Conservation (phyloP, 2,888 invertebrate species). For the Oeneis ivallda region DNA sequence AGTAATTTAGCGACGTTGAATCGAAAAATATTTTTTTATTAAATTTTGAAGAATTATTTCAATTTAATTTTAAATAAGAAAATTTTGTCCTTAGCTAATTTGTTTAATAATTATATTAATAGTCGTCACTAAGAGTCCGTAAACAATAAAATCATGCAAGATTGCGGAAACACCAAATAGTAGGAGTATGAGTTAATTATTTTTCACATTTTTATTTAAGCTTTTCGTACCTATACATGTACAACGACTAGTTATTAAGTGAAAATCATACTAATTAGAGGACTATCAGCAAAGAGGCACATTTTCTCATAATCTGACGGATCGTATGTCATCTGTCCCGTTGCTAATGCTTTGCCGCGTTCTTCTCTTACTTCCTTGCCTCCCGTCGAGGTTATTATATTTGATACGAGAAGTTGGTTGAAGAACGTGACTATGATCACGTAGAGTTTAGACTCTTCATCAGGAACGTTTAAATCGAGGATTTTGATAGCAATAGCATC, state of each 20-base stretch:
- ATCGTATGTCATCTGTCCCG: constrained; percentile 60
- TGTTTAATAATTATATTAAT: too few relatives aligned
- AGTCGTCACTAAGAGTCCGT: too few relatives aligned
- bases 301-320: constrained; percentile 72
- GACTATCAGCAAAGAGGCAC: constrained; percentile 62
- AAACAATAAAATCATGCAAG: too few relatives aligned
- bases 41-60: too few relatives aligned
- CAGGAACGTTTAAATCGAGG: constrained; percentile 50
- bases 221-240: too few relatives aligned
- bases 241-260: neutral
- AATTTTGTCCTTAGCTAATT: too few relatives aligned
- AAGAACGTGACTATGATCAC: constrained; percentile 56
- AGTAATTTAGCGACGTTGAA: too few relatives aligned
- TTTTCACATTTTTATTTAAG: too few relatives aligned
- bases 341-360: constrained; percentile 42
- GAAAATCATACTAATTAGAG: constrained; percentile 57
- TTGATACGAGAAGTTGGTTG: constrained; percentile 56
- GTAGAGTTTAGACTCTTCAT: constrained; percentile 49
- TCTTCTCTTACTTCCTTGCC: constrained; percentile 40
- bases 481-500: constrained; percentile 56
- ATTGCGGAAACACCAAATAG: too few relatives aligned
- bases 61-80: too few relatives aligned
- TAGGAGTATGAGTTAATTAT: too few relatives aligned
- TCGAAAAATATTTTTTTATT: too few relatives aligned
- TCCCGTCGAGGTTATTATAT: constrained; percentile 50